Percentiles rank a stretch among this genome's conserved stretches.
These are phyloP conservation scores for Drosophila longiperda DNA, from an alignment of 2,888 invertebrate species.

Conservation along the genomic window DNA sequence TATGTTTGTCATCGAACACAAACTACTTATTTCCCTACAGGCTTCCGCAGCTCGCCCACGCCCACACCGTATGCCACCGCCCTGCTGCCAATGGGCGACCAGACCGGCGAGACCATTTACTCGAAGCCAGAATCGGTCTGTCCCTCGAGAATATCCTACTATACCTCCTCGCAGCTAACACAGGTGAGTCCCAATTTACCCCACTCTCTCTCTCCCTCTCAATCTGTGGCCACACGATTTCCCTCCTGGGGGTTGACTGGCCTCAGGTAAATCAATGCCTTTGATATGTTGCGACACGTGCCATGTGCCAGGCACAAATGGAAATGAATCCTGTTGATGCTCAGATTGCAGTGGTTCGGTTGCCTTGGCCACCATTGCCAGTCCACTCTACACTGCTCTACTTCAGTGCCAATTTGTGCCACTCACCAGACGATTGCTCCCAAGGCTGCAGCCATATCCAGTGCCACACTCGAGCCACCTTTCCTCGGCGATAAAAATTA, in stretches of 20 bases:
- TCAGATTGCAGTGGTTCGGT: slow-evolving; percentile 31
- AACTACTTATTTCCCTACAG: slow-evolving; percentile 62
- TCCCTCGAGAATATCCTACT: slow-evolving; percentile 89
- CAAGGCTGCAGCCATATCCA: slow-evolving; percentile 31
- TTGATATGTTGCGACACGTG: slow-evolving; percentile 77
- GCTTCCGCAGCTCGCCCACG: slow-evolving; percentile 85
- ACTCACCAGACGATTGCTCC: slow-evolving; percentile 65
- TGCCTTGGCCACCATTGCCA: slow-evolving; percentile 48
- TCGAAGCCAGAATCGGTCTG: slow-evolving; percentile 85
- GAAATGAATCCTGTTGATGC: slow-evolving; percentile 62
- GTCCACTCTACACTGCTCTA: slow-evolving; percentile 3
- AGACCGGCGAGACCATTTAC: slow-evolving; percentile 68
- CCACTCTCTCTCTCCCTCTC: background rate
- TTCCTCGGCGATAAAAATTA: slow-evolving; percentile 73
- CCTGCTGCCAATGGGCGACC: slow-evolving; percentile 86
- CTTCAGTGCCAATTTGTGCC: slow-evolving; percentile 58
- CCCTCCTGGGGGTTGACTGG: slow-evolving; percentile 49
- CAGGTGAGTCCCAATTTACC: slow-evolving; percentile 86
- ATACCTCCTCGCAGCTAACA: slow-evolving; percentile 92
- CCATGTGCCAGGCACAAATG: slow-evolving; percentile 64
- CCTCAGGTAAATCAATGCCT: slow-evolving; percentile 71
- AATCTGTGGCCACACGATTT: slow-evolving; percentile 35
- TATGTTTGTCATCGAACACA: slow-evolving; percentile 26
- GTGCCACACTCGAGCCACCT: slow-evolving; percentile 36
- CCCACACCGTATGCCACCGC: slow-evolving; percentile 91